phyloP scores from a whole-genome alignment of 2,113 vertebrate genomes.

The Tonatia bakeri region DNA sequence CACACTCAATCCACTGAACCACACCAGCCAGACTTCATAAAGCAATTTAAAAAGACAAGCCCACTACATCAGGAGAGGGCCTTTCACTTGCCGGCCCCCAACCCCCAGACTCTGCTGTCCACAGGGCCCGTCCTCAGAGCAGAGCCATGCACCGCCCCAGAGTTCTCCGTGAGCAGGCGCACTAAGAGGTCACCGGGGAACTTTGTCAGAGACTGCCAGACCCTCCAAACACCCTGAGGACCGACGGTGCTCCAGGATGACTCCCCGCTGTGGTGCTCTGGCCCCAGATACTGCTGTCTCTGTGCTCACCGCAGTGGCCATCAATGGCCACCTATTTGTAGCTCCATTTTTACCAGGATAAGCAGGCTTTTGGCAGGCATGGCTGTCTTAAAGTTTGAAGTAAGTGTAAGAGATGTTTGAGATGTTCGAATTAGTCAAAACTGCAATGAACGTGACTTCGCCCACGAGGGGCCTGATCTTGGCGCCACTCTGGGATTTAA shows the following conservation, averaged over 20 bases:
- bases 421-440: background rate
- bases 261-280: rapidly evolving
- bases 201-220: background rate
- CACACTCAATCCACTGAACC: too few relatives aligned
- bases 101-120: rapidly evolving
- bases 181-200: background rate
- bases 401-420: background rate
- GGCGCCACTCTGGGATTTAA: rapidly evolving
- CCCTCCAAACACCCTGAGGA: background rate
- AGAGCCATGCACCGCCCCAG: rapidly evolving
- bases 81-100: background rate
- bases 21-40: background rate
- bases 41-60: background rate
- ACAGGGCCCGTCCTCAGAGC: background rate
- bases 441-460: rapidly evolving
- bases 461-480: background rate
- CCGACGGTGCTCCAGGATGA: rapidly evolving
- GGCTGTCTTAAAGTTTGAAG: background rate
- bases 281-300: background rate
- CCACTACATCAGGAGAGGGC: background rate
- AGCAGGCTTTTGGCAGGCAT: background rate
- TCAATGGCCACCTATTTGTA: background rate
- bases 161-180: background rate
- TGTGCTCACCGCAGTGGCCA: rapidly evolving
- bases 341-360: background rate